Evolutionary conservation across 2,888 invertebrate species (phyloP).

Genomic region (Leptopterna dolabrata): DNA sequence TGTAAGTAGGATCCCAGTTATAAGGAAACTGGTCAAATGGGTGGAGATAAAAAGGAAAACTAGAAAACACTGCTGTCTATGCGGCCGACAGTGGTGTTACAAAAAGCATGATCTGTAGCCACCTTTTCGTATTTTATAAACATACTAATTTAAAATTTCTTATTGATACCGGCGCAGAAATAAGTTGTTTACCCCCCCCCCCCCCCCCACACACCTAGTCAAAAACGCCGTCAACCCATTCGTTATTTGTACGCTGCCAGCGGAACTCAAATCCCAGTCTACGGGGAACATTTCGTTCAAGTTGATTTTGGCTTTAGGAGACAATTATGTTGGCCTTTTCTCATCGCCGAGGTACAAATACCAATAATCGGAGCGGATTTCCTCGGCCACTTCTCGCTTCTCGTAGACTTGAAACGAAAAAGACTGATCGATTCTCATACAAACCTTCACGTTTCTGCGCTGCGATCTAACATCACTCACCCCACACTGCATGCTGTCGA

Average conservation of each 20-base stretch:
- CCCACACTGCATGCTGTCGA: slow-evolving; percentile 9
- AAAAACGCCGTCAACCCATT: background rate
- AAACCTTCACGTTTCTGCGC: background rate
- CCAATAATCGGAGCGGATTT: slow-evolving; percentile 59
- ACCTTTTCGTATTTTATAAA: slow-evolving; percentile 41
- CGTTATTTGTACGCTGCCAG: slow-evolving; percentile 57
- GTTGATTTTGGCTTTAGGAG: slow-evolving; percentile 57
- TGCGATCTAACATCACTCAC: background rate
- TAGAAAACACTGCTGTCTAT: slow-evolving; percentile 50
- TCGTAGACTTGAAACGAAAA: slow-evolving; percentile 48
- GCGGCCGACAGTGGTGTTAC: slow-evolving; percentile 31
- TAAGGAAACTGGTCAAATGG: background rate
- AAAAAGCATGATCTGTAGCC: background rate
- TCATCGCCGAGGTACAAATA: slow-evolving; percentile 53
- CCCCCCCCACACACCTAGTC: too few species aligned
- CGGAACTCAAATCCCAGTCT: slow-evolving; percentile 52
- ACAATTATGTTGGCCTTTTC: slow-evolving; percentile 55
- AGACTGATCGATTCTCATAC: slow-evolving; percentile 33
- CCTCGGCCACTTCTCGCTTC: slow-evolving; percentile 39
- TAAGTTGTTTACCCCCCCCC: slow-evolving; percentile 16
- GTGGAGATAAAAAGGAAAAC: slow-evolving; percentile 39
- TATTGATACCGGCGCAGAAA: slow-evolving; percentile 41
- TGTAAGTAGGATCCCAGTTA: slow-evolving; percentile 39
- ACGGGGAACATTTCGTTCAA: slow-evolving; percentile 35
- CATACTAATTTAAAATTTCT: slow-evolving; percentile 11